Base-by-base conservation (phyloP, 2,113 vertebrate species). In the Noctilio leporinus region DNA sequence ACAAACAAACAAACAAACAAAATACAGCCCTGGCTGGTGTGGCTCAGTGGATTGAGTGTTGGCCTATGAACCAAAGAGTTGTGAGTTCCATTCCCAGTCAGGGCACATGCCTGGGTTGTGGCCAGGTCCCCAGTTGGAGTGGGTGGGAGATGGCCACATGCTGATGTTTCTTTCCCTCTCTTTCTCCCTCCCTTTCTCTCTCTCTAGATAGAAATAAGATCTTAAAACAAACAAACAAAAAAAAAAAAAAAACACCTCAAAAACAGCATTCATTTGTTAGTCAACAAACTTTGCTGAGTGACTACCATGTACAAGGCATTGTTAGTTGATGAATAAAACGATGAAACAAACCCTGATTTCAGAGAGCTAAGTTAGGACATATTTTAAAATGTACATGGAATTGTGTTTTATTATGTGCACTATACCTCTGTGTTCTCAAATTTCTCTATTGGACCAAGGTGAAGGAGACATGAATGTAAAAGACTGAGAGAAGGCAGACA, bases 281-380 rank as follows among this genome's bases (percentile, higher is more conserved):
- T 64, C 64, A 80, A 55, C 10, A 55, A 59, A 67, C 49, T 92
- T 47, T 73, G 14, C 7, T 96, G 81, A 86, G 62, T 35, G 24
- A 11, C 69, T 76, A 78, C 64, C 86, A 20, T 64, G 20, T 86
- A 26, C 28, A 57, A 81, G 57, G 47, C 30, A 96, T 49, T 81
- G 57, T 91, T 57, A 93, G 55, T 47, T 78, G 64, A 59, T 10
- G 3, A 75, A 53, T 84, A 81, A 91, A 91, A 93, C 17, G 70
- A 53, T 84, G 76, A 91, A 91, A 93, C 17, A 89, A 43, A 94
- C 47, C 43, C 43, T 84, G n/a, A 88, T 53, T 73, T 86, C 64
- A 94, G 86, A 84, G 38, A 69, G 38, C 38, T 38, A 70, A 82
- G 33, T 75, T 33, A 89, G 35, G 45, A 22, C 85, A 59, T 76